Percentiles rank a stretch among this genome's conserved stretches.
Conservation (phyloP, 2,113 vertebrate genomes). For the Thalassarche chlororhynchos region DNA sequence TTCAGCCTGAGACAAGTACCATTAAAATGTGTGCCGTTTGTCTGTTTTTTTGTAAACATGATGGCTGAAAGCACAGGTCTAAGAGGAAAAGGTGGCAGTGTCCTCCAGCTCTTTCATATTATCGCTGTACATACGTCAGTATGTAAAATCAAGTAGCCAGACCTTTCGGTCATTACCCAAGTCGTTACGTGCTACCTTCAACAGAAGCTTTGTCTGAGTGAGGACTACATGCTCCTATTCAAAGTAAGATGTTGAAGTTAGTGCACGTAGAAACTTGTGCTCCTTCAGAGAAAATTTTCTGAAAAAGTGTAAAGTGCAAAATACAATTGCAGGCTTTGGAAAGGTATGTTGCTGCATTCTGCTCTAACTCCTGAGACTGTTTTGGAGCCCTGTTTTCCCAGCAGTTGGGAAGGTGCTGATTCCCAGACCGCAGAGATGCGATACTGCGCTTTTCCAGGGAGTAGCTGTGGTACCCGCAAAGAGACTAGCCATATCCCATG, state of each 20-base stretch:
- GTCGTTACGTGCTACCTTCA: neutral
- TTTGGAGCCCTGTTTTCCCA: neutral
- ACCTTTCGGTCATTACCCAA: neutral
- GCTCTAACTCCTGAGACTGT: neutral
- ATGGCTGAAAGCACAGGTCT: neutral
- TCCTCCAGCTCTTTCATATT: neutral
- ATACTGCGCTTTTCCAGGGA: neutral
- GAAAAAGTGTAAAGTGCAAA: neutral
- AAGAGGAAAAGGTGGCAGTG: neutral
- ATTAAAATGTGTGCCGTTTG: neutral
- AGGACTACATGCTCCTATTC: neutral
- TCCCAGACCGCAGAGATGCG: accelerated
- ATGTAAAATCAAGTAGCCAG: neutral
- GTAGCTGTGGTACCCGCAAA: neutral
- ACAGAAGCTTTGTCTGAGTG: neutral
- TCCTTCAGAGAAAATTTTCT: neutral
- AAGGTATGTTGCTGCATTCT: neutral
- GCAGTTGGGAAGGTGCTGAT: neutral
- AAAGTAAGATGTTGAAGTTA: neutral
- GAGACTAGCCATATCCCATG: neutral
- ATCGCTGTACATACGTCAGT: neutral
- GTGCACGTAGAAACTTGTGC: neutral
- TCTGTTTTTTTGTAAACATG: neutral
- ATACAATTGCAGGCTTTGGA: neutral
- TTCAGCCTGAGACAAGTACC: neutral